Conservation (phyloP, 2,888 invertebrate species). For the Lepidocyrtoides sp. region DNA sequence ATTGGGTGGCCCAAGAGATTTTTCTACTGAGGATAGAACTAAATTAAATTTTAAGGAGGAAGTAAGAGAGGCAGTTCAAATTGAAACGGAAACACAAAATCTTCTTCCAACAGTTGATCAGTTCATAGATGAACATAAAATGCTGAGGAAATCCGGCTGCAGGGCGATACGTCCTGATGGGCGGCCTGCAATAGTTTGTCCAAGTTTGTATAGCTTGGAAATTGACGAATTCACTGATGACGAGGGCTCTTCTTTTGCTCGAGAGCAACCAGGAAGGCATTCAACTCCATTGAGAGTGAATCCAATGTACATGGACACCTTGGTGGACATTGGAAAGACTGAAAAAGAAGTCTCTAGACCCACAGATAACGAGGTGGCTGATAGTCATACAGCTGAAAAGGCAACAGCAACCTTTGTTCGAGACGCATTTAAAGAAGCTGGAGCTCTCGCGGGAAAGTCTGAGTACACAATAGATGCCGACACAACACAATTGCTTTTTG, state of each 20-base stretch:
- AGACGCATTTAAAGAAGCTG: slow-evolving; percentile 81
- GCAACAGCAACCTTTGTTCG: slow-evolving; percentile 69
- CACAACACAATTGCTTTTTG: slow-evolving; percentile 79
- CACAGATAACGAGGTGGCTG: slow-evolving; percentile 49
- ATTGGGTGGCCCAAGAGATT: background rate
- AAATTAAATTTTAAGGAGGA: background rate
- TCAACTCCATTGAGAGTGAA: slow-evolving; percentile 32
- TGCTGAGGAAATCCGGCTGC: slow-evolving; percentile 63
- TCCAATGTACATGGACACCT: slow-evolving; percentile 67
- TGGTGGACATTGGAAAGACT: slow-evolving; percentile 39
- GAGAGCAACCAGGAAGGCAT: background rate
- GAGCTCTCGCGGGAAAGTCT: slow-evolving; percentile 65
- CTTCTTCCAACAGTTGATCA: slow-evolving; percentile 32
- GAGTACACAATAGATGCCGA: slow-evolving; percentile 75
- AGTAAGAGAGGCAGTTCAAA: background rate
- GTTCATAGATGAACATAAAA: slow-evolving; percentile 69
- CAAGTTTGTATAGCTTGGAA: slow-evolving; percentile 80
- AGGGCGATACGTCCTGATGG: slow-evolving; percentile 39
- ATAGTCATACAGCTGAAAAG: slow-evolving; percentile 57
- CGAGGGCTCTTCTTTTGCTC: background rate
- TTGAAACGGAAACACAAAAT: background rate
- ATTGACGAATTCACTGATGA: slow-evolving; percentile 71
- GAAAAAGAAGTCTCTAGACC: background rate
- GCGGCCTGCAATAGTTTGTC: slow-evolving; percentile 74
- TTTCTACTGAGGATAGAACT: background rate